Evolutionary conservation across 2,113 vertebrate species (phyloP).

Genomic region (Scolopax mira): DNA sequence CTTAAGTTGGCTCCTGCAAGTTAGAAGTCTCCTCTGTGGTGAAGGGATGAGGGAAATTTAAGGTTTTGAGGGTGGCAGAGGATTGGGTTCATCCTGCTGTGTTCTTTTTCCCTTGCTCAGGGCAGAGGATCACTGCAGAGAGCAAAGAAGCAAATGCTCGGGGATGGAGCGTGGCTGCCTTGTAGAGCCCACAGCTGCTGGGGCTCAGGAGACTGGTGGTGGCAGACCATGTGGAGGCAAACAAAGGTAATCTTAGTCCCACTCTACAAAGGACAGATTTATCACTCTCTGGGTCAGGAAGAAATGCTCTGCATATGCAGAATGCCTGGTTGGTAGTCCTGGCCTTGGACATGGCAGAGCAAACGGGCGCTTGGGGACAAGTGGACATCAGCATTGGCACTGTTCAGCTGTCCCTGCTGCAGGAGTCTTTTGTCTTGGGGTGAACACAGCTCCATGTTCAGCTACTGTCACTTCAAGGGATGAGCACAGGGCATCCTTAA

Average conservation of each 20-base stretch:
- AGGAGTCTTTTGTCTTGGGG: not conserved
- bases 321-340: not conserved
- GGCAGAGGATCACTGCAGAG: not conserved
- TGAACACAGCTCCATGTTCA: rapidly evolving
- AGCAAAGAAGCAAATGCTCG: not conserved
- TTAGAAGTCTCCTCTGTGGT: rapidly evolving
- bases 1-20: not conserved
- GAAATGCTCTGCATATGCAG: not conserved
- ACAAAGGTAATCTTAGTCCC: not conserved
- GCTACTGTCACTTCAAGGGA: not conserved
- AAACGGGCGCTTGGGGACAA: not conserved
- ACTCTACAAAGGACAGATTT: not conserved
- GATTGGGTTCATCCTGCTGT: not conserved
- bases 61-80: not conserved
- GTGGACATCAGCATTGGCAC: rapidly evolving
- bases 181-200: not conserved
- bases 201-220: not conserved
- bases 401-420: not conserved
- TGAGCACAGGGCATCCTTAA: not conserved
- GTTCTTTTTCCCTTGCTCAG: not conserved
- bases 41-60: rapidly evolving
- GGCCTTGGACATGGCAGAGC: no score
- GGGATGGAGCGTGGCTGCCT: not conserved
- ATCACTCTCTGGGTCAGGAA: not conserved
- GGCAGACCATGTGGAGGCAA: not conserved